Evolutionary conservation across 1,140 invertebrate genomes (phyloP).

Genomic region (Drosophila novamexicana): DNA sequence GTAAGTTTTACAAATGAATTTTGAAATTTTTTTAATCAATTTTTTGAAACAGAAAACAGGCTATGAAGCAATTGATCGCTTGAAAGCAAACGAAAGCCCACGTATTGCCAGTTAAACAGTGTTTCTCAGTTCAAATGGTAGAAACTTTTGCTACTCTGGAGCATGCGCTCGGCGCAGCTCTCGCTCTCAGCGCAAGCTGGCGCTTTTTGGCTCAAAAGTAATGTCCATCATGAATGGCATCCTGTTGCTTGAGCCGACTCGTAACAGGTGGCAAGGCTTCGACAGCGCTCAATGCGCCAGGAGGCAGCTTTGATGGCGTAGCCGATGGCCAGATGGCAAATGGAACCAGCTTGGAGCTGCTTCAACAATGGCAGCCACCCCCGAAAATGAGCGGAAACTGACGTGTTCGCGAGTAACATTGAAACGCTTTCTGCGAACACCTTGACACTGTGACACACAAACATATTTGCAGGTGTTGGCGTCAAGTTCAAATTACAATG

Average conservation of each 20-base stretch:
- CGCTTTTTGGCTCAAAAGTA: constrained; percentile 41
- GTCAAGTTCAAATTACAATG: constrained; percentile 54
- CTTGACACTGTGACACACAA: constrained; percentile 77
- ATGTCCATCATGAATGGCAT: constrained; percentile 73
- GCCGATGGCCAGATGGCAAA: constrained; percentile 36
- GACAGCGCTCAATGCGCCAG: constrained; percentile 16
- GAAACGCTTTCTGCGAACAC: constrained; percentile 45
- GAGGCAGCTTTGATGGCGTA: constrained; percentile 62
- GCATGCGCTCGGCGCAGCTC: constrained; percentile 52
- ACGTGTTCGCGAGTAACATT: constrained; percentile 47
- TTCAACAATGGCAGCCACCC: constrained; percentile 23
- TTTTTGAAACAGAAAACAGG: too few species aligned
- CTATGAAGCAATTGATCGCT: too few species aligned
- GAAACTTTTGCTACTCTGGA: constrained; percentile 37
- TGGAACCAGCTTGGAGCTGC: background rate
- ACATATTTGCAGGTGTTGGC: constrained; percentile 32
- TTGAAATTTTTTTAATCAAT: too few species aligned
- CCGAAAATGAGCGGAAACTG: constrained; percentile 41
- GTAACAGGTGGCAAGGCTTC: constrained; percentile 77
- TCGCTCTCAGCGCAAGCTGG: constrained; percentile 17
- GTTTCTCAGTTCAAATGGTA: background rate
- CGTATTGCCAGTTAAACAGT: background rate
- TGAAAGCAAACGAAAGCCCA: background rate
- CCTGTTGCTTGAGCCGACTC: constrained; percentile 68
- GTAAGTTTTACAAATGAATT: too few species aligned